These are phyloP conservation scores for Festucalex cinctus DNA, from an alignment of 2,113 vertebrate species.

Conservation along the genomic window DNA sequence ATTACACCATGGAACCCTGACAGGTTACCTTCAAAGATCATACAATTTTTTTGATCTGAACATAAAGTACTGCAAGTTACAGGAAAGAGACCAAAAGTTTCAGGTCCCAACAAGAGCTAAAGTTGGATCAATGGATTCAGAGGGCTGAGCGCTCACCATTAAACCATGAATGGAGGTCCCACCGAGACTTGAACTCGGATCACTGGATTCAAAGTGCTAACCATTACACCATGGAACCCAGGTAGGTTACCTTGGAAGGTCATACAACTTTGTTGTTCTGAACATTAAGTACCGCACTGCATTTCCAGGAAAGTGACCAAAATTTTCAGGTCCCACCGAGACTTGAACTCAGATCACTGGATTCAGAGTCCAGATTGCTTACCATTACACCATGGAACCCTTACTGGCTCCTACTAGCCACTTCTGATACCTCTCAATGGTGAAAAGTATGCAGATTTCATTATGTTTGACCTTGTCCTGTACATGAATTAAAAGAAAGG, in stretches of 20 bases:
- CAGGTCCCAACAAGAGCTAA: background rate
- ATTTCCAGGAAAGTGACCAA: too few relatives aligned
- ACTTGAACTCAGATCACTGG: background rate
- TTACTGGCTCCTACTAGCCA: too few relatives aligned
- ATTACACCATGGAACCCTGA: background rate
- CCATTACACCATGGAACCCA: slow-evolving; percentile 80
- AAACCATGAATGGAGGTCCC: slow-evolving; percentile 38
- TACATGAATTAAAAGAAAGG: background rate
- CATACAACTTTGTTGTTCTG: too few relatives aligned
- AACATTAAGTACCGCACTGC: too few relatives aligned
- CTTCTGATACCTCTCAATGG: background rate
- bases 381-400: background rate
- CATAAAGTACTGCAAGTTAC: too few relatives aligned
- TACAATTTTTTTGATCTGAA: too few relatives aligned
- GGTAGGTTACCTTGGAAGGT: too few relatives aligned
- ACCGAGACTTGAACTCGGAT: slow-evolving; percentile 79
- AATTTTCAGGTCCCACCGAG: background rate
- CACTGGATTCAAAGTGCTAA: slow-evolving; percentile 82
- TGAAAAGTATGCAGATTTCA: background rate
- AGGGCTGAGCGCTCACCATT: background rate
- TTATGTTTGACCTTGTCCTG: background rate
- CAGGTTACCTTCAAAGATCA: too few relatives aligned
- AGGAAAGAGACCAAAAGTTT: too few relatives aligned
- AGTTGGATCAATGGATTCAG: background rate
- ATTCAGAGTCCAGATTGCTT: background rate